A percentile compares a stretch with the other conserved stretches of the same genome.
Evolutionary conservation across 2,888 invertebrate genomes (phyloP).

Genomic region (Acanthosoma haemorrhoidale): DNA sequence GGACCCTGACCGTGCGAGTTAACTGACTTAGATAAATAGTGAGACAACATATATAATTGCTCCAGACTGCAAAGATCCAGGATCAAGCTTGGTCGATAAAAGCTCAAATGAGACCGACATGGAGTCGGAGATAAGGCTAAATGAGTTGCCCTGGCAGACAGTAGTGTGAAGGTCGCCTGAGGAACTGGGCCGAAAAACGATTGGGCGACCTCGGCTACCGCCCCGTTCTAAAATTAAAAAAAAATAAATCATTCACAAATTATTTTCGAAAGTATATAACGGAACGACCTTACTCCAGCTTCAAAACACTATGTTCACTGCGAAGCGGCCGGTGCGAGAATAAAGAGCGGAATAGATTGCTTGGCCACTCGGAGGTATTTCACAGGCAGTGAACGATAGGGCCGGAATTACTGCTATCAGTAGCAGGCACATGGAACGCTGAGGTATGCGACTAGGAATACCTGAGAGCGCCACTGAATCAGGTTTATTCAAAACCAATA

Average conservation of each 20-base stretch:
- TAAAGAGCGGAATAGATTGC: background rate
- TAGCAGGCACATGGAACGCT: background rate
- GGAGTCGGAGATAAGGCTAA: background rate
- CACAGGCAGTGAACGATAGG: background rate
- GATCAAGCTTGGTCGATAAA: no score
- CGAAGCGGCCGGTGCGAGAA: background rate
- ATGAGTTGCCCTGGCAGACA: background rate
- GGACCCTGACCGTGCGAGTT: no score
- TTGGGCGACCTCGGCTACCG: background rate
- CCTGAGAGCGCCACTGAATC: no score
- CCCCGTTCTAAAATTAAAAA: conserved; percentile 7
- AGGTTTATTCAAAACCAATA: no score
- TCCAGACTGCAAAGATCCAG: no score
- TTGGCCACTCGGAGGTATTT: background rate
- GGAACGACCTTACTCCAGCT: background rate
- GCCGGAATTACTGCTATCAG: background rate
- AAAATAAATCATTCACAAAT: conserved; percentile 1
- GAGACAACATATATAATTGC: no score
- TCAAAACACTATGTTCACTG: background rate
- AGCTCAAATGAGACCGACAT: background rate
- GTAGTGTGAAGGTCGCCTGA: conserved; percentile 3
- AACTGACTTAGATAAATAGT: no score
- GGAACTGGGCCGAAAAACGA: conserved; percentile 2
- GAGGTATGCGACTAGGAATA: background rate
- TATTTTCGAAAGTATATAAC: background rate